Percentiles rank a stretch among this genome's conserved stretches.
phyloP scores from a whole-genome alignment of 2,888 invertebrate genomes.

The Gibbula magus region DNA sequence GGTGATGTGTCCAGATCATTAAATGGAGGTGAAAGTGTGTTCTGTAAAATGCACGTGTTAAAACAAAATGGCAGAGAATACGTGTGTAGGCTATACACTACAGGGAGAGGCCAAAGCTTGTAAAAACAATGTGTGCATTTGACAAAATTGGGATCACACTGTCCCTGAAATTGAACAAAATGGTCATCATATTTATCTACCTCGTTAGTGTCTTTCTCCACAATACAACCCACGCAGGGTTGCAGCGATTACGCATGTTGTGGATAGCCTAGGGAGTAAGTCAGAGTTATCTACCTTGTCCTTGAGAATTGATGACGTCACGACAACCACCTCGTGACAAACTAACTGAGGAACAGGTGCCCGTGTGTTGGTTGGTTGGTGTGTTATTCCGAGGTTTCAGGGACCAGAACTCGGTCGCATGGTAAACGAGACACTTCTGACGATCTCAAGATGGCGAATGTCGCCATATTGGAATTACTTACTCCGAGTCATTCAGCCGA shows the following conservation, averaged over 20 bases:
- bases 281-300: neutral
- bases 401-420: constrained; percentile 19
- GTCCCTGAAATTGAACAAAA: neutral
- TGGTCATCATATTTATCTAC: constrained; percentile 18
- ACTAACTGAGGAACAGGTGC: no score
- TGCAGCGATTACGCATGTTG: neutral
- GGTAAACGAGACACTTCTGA: constrained; percentile 12
- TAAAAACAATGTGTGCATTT: no score
- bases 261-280: constrained; percentile 3
- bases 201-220: constrained; percentile 21
- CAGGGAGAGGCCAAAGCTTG: no score
- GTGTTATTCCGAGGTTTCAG: constrained; percentile 18
- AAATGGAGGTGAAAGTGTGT: neutral
- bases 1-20: neutral
- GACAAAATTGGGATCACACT: no score
- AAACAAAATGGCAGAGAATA: no score
- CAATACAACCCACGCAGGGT: neutral
- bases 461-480: neutral
- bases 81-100: no score
- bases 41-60: neutral
- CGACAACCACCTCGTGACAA: neutral
- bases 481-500: constrained; percentile 17
- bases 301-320: neutral
- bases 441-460: constrained; percentile 22
- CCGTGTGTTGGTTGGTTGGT: neutral